Evolutionary conservation across 2,113 vertebrate genomes (phyloP).

Genomic region (Calyptommatus sinebrachiatus): DNA sequence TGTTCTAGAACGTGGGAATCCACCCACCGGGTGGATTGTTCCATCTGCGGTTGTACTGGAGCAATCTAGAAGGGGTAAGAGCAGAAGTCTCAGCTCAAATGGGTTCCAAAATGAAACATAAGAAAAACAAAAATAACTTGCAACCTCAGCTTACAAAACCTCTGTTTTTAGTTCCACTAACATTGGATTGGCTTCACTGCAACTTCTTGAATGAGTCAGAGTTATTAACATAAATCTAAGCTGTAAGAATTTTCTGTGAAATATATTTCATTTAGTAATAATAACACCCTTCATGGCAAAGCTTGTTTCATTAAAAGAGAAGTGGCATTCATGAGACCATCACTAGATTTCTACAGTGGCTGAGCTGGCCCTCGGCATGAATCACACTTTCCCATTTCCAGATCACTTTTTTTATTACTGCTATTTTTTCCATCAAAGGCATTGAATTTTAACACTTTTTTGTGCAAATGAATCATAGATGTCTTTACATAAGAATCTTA

Average conservation of each 20-base stretch:
- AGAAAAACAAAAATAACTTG: background rate
- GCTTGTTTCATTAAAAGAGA: constrained; percentile 12
- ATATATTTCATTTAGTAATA: constrained; percentile 1
- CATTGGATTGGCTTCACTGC: background rate
- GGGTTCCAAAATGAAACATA: too few species aligned
- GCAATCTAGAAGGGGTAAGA: too few species aligned
- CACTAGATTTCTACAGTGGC: background rate
- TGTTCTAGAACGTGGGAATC: too few species aligned
- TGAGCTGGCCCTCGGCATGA: constrained; percentile 17
- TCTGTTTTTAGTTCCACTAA: background rate
- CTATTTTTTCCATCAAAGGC: constrained; percentile 23
- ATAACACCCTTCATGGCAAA: constrained; percentile 17
- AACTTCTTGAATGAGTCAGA: background rate
- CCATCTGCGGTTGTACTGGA: too few species aligned
- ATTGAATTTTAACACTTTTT: constrained; percentile 33
- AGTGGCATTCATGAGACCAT: constrained; percentile 12
- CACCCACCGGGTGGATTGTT: too few species aligned
- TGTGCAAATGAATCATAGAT: constrained; percentile 29
- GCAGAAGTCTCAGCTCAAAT: too few species aligned
- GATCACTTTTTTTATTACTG: constrained; percentile 27
- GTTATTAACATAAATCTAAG: background rate
- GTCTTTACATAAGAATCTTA: constrained; percentile 25
- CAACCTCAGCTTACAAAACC: background rate
- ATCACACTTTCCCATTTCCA: constrained; percentile 27
- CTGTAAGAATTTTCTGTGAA: constrained; percentile 13